Conservation (phyloP, 1,140 invertebrate genomes). For the Vollenhovia emeryi region DNA sequence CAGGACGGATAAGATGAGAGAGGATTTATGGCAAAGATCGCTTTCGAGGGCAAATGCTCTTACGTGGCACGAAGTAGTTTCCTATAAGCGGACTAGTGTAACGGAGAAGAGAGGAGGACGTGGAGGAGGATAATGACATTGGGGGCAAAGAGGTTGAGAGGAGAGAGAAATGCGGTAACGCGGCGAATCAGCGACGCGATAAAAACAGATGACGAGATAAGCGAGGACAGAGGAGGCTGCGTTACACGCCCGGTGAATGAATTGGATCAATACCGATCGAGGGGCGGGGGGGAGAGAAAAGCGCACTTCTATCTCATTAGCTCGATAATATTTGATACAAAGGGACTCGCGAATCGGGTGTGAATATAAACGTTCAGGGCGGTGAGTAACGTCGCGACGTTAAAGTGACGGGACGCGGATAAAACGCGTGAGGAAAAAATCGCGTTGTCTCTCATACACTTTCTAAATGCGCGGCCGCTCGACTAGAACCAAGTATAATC, state of each 20-base stretch:
- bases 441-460: not conserved
- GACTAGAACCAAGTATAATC: not conserved
- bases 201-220: slow-evolving; percentile 57
- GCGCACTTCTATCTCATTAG: slow-evolving; percentile 30
- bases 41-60: slow-evolving; percentile 55
- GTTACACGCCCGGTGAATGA: slow-evolving; percentile 11
- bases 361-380: slow-evolving; percentile 7
- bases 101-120: slow-evolving; percentile 26
- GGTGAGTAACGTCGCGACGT: not conserved
- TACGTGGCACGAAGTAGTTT: slow-evolving; percentile 52
- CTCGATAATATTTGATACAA: slow-evolving; percentile 28
- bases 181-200: slow-evolving; percentile 44
- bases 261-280: slow-evolving; percentile 43
- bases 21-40: slow-evolving; percentile 55
- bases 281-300: not conserved
- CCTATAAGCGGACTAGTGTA: slow-evolving; percentile 59
- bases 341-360: not conserved
- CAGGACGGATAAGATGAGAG: slow-evolving; percentile 35
- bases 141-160: not conserved
- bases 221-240: not conserved
- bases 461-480: not conserved
- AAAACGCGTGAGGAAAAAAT: not conserved
- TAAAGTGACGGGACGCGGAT: not conserved
- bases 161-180: slow-evolving; percentile 36
- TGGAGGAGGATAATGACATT: slow-evolving; percentile 47